Conservation (phyloP, 2,113 vertebrate genomes). For the Alethe diademata region DNA sequence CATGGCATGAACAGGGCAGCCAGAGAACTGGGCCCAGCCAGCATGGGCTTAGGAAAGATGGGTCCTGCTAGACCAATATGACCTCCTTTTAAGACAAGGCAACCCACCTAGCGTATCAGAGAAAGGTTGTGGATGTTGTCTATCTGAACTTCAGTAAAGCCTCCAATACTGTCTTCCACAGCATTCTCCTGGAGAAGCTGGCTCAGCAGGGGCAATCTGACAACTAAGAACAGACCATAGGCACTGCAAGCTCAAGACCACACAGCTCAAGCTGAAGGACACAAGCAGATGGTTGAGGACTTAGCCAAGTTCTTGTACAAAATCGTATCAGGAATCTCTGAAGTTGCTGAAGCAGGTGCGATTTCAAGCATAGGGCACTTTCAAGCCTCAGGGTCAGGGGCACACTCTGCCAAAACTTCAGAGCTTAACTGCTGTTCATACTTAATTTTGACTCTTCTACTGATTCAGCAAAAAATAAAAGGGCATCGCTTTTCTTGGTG, state of each 20-base stretch:
- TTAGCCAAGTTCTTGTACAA: background rate
- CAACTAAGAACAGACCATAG: background rate
- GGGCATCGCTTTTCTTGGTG: background rate
- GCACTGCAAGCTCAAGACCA: background rate
- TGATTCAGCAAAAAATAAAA: background rate
- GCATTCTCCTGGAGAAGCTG: background rate
- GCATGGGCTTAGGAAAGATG: background rate
- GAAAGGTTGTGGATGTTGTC: background rate
- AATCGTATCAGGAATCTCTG: background rate
- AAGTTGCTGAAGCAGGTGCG: background rate
- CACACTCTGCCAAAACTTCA: background rate
- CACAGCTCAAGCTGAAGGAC: background rate
- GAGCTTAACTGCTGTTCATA: background rate
- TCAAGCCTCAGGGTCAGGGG: background rate
- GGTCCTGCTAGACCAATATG: background rate
- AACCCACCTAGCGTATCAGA: background rate
- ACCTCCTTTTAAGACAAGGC: background rate
- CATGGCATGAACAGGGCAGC: background rate
- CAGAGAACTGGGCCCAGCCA: background rate
- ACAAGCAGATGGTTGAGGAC: background rate
- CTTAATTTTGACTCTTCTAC: background rate
- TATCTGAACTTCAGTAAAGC: background rate
- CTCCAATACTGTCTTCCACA: background rate
- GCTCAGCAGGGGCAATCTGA: background rate
- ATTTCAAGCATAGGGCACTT: background rate